Evolutionary conservation across 1,140 invertebrate genomes (phyloP), one percentile per base, ranked within the genome.

Genomic region (Parapsyche elsis): DNA sequence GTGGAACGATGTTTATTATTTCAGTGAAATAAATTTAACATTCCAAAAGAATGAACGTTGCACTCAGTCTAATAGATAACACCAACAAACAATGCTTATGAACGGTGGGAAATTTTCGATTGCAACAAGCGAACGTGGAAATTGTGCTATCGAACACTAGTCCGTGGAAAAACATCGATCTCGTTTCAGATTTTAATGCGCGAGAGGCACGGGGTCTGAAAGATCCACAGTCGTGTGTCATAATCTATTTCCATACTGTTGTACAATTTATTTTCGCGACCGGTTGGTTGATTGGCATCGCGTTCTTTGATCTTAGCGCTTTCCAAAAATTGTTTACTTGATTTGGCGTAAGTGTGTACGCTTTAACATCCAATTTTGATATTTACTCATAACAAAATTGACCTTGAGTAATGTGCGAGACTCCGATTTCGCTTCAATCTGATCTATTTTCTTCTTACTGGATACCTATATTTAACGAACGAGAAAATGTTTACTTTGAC

Each of bases 1-100:
- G 14, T 67, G 64, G 64, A 67, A 67, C 64, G 64, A 67, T 67
- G 64, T 14, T 26, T 26, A 67, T 67, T 67, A 67, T 67, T 67
- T 21, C 24, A 67, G 19, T 23, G 23, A 67, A 67, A 67, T 67
- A 23, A 67, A 26, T 67, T 67, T 67, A 26, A 67, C 64, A 67
- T 67, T 67, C 64, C 64, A 9, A 23, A 67, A 9, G 64, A 23
- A 9, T 23, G 64, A 26, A 26, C 59, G 59, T 61, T 61, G 59
- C 21, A 61, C 59, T 10, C n/a, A 19, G 64, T 38, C 2, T 7
- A 4, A 38, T 7, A 38, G 30, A 38, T 38, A 38, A 38, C 7
- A 38, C 30, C 2, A 38, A 4, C 30, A 38, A 38, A 38, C 24
- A 12, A 10, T 67, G 12, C 23, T 67, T 26, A 26, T 23, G 64